phyloP scores from a whole-genome alignment of 2,113 vertebrate species.

The Hippoglossus stenolepis region DNA sequence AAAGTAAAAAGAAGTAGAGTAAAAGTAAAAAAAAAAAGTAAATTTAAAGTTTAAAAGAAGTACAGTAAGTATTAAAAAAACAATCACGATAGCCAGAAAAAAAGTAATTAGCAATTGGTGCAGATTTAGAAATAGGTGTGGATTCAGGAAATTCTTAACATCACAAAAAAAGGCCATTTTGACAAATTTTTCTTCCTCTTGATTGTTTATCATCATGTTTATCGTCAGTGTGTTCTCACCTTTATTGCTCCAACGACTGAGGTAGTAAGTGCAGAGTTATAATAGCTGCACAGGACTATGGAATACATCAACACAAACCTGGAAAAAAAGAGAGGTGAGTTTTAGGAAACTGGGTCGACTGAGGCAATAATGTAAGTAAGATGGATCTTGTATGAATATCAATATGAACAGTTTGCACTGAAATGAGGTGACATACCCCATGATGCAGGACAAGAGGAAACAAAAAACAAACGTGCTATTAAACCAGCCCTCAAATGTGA shows the following conservation, averaged over 20 bases:
- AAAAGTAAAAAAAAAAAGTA: background rate
- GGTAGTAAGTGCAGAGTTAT: constrained; percentile 92
- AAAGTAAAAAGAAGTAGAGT: background rate
- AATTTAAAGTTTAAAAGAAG: no score
- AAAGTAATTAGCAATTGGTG: no score
- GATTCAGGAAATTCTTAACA: no score
- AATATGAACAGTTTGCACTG: background rate
- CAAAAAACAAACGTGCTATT: constrained; percentile 85
- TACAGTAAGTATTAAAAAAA: background rate
- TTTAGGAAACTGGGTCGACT: background rate
- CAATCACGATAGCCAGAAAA: no score
- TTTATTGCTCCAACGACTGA: constrained; percentile 92
- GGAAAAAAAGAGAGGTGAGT: constrained; percentile 39
- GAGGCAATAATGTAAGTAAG: background rate
- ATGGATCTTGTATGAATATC: background rate
- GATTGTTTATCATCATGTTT: no score
- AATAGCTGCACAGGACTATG: constrained; percentile 91
- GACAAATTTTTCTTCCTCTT: no score
- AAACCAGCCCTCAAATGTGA: constrained; percentile 87
- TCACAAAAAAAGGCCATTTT: no score
- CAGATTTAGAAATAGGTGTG: no score
- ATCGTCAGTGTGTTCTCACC: constrained; percentile 69
- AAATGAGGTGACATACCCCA: constrained; percentile 87
- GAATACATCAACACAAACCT: constrained; percentile 94
- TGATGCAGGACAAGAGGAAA: constrained; percentile 90